Base-by-base conservation (phyloP, 64 coral and sea anemone species). In the Actinia equina region DNA sequence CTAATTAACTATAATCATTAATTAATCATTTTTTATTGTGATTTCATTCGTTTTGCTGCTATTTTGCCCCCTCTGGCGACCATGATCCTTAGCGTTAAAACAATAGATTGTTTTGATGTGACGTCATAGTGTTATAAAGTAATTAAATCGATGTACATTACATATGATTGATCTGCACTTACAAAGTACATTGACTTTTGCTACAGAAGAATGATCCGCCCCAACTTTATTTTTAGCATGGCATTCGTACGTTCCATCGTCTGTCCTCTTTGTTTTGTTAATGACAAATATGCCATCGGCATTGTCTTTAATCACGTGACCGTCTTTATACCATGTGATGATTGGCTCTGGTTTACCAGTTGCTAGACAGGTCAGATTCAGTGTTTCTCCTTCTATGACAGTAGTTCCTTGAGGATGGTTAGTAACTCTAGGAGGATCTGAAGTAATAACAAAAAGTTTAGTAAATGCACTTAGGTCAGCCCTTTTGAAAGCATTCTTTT, bases 351-450 rank as follows among this genome's bases (percentile, higher is more conserved):
- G 83, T 59, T 63, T 58, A 18, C 83, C 83, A 58, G 5, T 63
- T 14, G 83, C 26, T 20, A 27, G 6, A 44, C 83, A 85, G 13
- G 53, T 85, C 26, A 85, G 55, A 54, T 52, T 59, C 8, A 85
- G 41, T 53, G 14, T 42, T 62, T 60, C 16, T 55, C 55, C 51
- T 53, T 85, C 83, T n/a, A 4, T 58, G 53, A 85, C 26, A 20
- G 17, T 44, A 0, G 23, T 58, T 43, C n/a, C 23, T 63, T 85
- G 14, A 58, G 83, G 83, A 3, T 59, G 49, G 9, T 1, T 18
- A 22, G 9, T 63, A 9, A 85, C 53, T 55, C 62, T 60, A 8
- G 83, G 83, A 61, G 53, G 83, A 61, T 85, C 83, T 85, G n/a
- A 45, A 81, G 4, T 19, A 74, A 26, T 65, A 74, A 74, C 26